Evolutionary conservation across 92 coral and sea anemone species (phyloP), one percentile per base, ranked within the genome.

Genomic region (Umimayanthus chanpuru): DNA sequence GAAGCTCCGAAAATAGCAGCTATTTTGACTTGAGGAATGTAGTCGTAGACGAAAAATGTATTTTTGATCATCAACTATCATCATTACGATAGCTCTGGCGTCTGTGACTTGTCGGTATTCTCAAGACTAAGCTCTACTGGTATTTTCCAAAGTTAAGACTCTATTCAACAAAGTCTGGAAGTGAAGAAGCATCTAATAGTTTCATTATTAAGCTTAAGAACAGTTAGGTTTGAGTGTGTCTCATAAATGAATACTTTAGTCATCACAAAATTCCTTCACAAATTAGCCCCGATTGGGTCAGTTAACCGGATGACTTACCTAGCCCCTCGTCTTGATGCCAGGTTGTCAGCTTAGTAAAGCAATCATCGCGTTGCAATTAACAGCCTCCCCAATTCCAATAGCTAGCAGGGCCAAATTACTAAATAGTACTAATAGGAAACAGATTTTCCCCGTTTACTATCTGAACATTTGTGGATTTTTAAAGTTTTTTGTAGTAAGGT

Each of bases 1-100:
- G 28, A 67, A 26, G 36, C 39, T 70, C 78, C 78, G 77, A 83
- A 82, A 83, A 83, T 83, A 83, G 87, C 70, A 65, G 58, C 78
- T 14, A 20, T 41, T 40, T 40, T n/a, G n/a, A 14, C n/a, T 8
- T 15, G 1, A 2, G 55, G 78, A 43, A 70, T 26, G 26, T 30
- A n/a, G n/a, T n/a, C n/a, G n/a, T n/a, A 16, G 26, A 76, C 61
- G 49, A 36, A 81, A 30, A 65, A 21, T 58, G 16, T 39, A 18
- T 58, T 43, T 39, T 70, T 67, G 61, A 18, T 30, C 84, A 30
- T 30, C 84, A 56, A 16, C 68, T 4, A 75, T 36, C 39, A 16
- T 4, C 36, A 36, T 79, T 79, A 49, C 38, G 21, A n/a, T 41
- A 50, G 15, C 67, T 49, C 6, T 18, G 18, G 26, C 9, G 21